Base-by-base conservation (phyloP, 2,113 vertebrate genomes). In the Stomatorhinus ivindoensis region DNA sequence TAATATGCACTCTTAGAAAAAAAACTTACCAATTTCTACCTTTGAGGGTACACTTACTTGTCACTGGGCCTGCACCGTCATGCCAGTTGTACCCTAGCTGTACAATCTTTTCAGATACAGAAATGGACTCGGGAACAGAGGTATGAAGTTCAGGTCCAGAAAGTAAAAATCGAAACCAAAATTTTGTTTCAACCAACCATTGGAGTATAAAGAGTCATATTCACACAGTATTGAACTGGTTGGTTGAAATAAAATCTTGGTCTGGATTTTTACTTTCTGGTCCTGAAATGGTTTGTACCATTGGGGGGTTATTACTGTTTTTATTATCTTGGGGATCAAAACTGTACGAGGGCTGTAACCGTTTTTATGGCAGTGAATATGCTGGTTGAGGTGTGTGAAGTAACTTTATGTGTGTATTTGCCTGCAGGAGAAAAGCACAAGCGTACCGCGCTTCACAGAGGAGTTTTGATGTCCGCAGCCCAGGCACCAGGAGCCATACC, bases 401-500 rank as follows among this genome's bases (percentile, higher is more conserved):
- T 4, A 10, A 11, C 69, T 51, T 86, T 90, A 17, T 42, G 0
- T 87, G 19, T 80, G 73, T 80, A 19, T 80, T 15, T 42, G 15
- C 73, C 73, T 8, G 21, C 89, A 99, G 98, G 95, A 96, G 93
- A 89, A 96, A 90, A 91, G 95, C 96, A 51, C 93, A 85, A 87
- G 91, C 50, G 0, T 89, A 93, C 3, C 97, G 96, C 97, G 91
- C 94, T 85, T 88, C 95, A 6, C 51, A 93, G 0, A 91, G 90
- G 27, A 86, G 94, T 73, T 93, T 96, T 42, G 97, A 98, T 39
- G 94, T 97, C 35, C 96, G 96, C 10, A 69, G 27, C 27, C 10
- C 61, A 27, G 61, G 9, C 61, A 11, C 61, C 61, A 65, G n/a
- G 69, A 39, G 31, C 69, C 10, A 35, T 4, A 39, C 13, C 1